phyloP scores from a whole-genome alignment of 2,797 vertebrate genomes.

The Trachops cirrhosus region DNA sequence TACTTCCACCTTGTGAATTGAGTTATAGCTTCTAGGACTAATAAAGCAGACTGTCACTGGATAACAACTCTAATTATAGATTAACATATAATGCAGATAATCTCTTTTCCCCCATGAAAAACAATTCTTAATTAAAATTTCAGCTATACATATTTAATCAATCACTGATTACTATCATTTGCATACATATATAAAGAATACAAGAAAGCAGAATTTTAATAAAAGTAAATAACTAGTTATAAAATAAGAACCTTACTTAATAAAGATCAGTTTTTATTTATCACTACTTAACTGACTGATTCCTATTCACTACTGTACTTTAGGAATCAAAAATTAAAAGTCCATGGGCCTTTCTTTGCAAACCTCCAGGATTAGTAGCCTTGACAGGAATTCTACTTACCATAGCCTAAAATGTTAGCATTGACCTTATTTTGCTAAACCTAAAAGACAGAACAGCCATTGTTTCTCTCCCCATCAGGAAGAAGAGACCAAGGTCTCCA shows the following conservation, averaged over 20 bases:
- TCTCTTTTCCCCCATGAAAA: not conserved
- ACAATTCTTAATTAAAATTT: constrained; percentile 20
- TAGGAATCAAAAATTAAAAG: not conserved
- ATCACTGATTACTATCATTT: not conserved
- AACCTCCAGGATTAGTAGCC: not conserved
- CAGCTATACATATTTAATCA: not conserved
- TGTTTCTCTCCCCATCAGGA: not conserved
- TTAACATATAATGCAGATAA: not conserved
- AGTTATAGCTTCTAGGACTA: not conserved
- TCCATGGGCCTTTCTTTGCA: not conserved
- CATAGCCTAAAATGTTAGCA: not conserved
- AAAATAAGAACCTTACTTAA: not conserved
- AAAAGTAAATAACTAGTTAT: not conserved
- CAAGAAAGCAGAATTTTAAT: not conserved
- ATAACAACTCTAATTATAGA: not conserved
- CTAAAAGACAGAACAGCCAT: not conserved
- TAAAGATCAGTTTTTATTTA: not conserved
- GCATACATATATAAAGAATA: not conserved
- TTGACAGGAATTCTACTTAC: not conserved
- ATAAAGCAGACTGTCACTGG: not conserved
- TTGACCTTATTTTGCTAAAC: not conserved
- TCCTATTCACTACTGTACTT: not conserved
- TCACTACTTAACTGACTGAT: not conserved
- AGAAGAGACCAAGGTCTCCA: not conserved
- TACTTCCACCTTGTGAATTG: not conserved